A percentile compares a stretch with the other conserved stretches of the same genome.
Conservation (phyloP, 2,797 vertebrate genomes). For the Serranus cabrilla region DNA sequence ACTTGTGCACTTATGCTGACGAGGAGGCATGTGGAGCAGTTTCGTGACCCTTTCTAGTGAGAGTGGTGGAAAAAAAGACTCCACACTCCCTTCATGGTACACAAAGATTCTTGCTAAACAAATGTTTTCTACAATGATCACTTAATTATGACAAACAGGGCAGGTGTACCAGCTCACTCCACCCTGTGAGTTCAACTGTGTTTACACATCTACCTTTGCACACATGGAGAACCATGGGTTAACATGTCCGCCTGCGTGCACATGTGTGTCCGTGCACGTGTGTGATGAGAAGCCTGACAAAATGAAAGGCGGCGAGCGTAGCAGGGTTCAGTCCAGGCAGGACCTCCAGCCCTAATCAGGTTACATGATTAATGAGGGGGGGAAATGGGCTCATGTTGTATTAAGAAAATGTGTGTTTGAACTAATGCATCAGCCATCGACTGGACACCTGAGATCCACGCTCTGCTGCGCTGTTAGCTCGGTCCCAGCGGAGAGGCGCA, state of each 20-base stretch:
- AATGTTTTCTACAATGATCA: neutral
- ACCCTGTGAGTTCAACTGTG: neutral
- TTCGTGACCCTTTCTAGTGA: neutral
- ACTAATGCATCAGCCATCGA: constrained; percentile 91
- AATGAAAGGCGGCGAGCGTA: constrained; percentile 72
- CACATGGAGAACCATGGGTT: constrained; percentile 32
- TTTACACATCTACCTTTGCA: constrained; percentile 1
- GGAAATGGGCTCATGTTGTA: constrained; percentile 90
- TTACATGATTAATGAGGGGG: constrained; percentile 90
- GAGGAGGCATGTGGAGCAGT: neutral
- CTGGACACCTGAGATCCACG: constrained; percentile 87
- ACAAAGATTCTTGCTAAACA: neutral
- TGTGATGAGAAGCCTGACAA: constrained; percentile 65
- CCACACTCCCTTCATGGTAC: neutral
- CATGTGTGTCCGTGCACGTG: constrained; percentile 56
- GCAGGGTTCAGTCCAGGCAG: constrained; percentile 64
- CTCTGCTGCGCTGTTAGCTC: constrained; percentile 76
- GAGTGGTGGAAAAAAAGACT: neutral
- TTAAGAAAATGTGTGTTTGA: constrained; percentile 92
- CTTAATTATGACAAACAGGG: neutral
- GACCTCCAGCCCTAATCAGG: constrained; percentile 79
- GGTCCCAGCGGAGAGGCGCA: constrained; percentile 73
- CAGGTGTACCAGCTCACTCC: neutral
- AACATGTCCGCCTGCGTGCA: constrained; percentile 36
- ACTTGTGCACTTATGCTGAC: too few species aligned